phyloP scores from a whole-genome alignment of 2,113 vertebrate genomes.

The Psophia crepitans region DNA sequence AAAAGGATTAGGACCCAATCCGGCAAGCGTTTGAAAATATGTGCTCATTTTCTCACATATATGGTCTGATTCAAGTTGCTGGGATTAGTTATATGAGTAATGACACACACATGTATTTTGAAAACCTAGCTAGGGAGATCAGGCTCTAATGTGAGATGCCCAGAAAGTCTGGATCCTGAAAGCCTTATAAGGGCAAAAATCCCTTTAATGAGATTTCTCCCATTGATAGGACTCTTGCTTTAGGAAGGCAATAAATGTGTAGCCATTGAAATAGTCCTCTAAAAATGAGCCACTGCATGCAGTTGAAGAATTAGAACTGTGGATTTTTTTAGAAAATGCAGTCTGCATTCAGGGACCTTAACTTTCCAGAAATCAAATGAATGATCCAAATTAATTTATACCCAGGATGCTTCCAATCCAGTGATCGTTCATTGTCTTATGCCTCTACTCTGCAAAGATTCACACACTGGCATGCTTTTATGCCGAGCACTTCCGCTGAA shows the following conservation, averaged over 20 bases:
- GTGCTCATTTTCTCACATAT: neutral
- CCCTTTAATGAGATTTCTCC: neutral
- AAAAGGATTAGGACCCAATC: neutral
- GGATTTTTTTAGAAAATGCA: neutral
- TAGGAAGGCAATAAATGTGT: neutral
- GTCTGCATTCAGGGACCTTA: neutral
- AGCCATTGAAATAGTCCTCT: neutral
- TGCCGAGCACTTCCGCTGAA: neutral
- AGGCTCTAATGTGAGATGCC: conserved; percentile 16
- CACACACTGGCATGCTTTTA: neutral
- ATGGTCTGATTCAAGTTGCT: neutral
- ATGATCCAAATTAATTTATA: neutral
- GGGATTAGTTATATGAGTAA: neutral
- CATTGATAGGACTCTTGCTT: neutral
- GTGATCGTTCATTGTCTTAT: neutral
- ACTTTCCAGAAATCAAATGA: neutral
- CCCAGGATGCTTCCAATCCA: neutral
- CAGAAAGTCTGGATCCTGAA: neutral
- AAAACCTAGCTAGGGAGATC: conserved; percentile 17
- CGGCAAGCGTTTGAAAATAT: neutral
- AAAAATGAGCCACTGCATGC: neutral
- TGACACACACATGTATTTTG: conserved; percentile 18
- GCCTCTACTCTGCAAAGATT: neutral
- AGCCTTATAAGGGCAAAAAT: conserved; percentile 34
- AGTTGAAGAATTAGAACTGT: neutral